phyloP scores from a whole-genome alignment of 2,888 invertebrate genomes.

The Nineta flava region DNA sequence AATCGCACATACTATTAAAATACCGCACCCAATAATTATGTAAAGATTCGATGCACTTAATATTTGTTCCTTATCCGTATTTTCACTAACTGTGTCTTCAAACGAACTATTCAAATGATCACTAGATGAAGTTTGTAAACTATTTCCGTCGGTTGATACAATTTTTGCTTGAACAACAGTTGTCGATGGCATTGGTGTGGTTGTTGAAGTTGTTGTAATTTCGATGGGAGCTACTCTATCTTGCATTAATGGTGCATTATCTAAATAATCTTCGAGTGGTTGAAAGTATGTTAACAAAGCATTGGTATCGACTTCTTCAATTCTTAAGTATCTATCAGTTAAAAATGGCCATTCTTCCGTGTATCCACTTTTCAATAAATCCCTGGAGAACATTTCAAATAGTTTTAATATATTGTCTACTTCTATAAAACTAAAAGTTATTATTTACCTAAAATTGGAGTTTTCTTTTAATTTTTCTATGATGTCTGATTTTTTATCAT shows the following conservation, averaged over 20 bases:
- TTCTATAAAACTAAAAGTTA: neutral
- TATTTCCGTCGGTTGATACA: neutral
- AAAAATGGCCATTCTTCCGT: conserved; percentile 32
- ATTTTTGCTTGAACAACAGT: neutral
- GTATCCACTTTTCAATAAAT: conserved; percentile 32
- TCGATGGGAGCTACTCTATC: conserved; percentile 6
- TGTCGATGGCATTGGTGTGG: neutral
- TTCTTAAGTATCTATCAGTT: conserved; percentile 31
- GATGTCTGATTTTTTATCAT: neutral
- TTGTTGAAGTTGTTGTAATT: neutral
- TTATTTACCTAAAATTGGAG: neutral
- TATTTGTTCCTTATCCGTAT: neutral
- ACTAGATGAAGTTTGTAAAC: neutral
- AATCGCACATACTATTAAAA: neutral
- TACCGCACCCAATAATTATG: neutral
- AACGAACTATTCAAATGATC: neutral
- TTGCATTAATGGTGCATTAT: conserved; percentile 25
- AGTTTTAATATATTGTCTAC: too few relatives aligned
- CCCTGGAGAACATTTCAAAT: conserved; percentile 20
- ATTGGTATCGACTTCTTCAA: conserved; percentile 32
- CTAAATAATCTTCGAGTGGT: conserved; percentile 36
- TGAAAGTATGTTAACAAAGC: conserved; percentile 37
- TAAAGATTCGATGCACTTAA: neutral
- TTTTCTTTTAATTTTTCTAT: neutral
- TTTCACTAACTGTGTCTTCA: neutral